Evolutionary conservation across 2,113 vertebrate genomes (phyloP), one percentile per base, ranked within the genome.

Genomic region (Abramis brama): DNA sequence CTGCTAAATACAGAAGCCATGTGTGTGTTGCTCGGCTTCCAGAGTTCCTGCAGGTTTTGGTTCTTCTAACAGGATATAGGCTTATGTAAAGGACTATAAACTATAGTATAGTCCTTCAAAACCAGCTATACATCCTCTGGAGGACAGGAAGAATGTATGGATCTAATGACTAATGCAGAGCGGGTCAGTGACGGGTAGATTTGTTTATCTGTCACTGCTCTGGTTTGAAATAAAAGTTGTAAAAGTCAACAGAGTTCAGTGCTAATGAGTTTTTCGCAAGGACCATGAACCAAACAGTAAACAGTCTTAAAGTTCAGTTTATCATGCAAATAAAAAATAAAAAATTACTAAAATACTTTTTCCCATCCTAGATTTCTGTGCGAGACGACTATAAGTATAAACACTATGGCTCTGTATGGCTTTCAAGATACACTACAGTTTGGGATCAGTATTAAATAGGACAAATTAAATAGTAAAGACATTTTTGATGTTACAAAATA

Each of bases 1-100:
- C 90, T 91, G 90, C 83, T 88, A 88, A 93, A 93, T 91, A 91
- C 91, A 91, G 85, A 36, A 83, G 84, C 93, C 93, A 94, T 93
- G 92, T 94, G 93, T 93, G 73, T 77, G 73, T 66, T 73, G 39
- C 43, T 9, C 5, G 70, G 17, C 52, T 60, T 55, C 33, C 43
- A 74, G 82, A 74, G 68, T 76, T 59, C 81, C 62, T 70, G 81
- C 62, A 25, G 66, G 27, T 23, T 79, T 79, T n/a, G 60, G 43
- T 45, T 21, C 66, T 59, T 73, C 81, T 55, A 83, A 83, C 81
- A 57, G 50, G 21, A 55, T 71, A 70, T 47, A 79, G 30, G 57
- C 21, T 27, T 9, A 59, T 60, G 55, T 79, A 79, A 59, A 79
- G 39, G 36, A 45, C 78, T 45, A 45, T 12, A 47, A 75, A 75